These are phyloP conservation scores for Scotopteryx bipunctaria DNA, from an alignment of 2,888 invertebrate species.

Conservation along the genomic window DNA sequence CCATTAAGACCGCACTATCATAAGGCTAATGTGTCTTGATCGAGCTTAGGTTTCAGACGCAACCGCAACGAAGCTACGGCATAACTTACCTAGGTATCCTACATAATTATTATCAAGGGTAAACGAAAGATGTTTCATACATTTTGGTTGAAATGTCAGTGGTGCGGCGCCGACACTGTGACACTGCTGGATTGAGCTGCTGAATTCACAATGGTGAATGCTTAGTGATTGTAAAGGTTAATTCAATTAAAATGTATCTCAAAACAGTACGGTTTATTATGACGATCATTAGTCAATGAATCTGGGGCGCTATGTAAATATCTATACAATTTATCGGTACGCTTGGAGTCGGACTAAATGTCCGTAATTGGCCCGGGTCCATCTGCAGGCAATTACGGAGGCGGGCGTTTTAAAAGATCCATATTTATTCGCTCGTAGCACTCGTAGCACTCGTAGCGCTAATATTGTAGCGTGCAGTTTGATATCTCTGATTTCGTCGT, in stretches of 20 bases:
- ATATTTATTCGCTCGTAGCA: constrained; percentile 70
- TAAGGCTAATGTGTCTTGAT: constrained; percentile 73
- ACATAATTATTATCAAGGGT: no score
- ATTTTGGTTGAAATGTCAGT: no score
- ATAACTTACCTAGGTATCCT: background rate
- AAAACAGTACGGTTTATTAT: constrained; percentile 36
- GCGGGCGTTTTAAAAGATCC: constrained; percentile 74
- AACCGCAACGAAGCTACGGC: background rate
- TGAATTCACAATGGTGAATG: no score
- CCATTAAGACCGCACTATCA: constrained; percentile 69
- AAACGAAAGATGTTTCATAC: no score
- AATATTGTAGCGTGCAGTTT: constrained; percentile 21
- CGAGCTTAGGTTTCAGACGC: constrained; percentile 59
- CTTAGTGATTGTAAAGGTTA: no score
- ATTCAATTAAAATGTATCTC: background rate
- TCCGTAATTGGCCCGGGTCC: constrained; percentile 77
- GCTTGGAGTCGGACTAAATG: constrained; percentile 63
- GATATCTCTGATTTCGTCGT: background rate
- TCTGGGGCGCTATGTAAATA: constrained; percentile 49
- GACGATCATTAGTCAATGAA: constrained; percentile 53
- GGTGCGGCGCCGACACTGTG: no score
- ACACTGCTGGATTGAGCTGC: no score
- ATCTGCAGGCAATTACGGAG: constrained; percentile 79
- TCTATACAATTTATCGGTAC: constrained; percentile 66
- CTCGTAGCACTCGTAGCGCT: constrained; percentile 45